Conservation (phyloP, 2,113 vertebrate species). For the Pollachius pollachius region DNA sequence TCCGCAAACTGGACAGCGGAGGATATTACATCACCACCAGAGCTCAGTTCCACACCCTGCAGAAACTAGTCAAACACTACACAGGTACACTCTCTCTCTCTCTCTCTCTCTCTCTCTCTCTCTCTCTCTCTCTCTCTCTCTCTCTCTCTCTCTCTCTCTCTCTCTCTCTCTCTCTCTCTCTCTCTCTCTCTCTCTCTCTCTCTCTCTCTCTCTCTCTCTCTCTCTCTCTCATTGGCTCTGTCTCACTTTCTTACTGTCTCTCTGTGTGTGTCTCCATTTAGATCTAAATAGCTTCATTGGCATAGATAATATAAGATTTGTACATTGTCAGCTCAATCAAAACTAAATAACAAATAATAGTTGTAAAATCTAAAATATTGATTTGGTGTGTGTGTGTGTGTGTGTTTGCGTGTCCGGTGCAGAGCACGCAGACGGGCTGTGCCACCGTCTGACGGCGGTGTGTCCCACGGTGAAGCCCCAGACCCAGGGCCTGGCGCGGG, state of each 20-base stretch:
- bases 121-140: not conserved
- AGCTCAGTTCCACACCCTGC: constrained; percentile 93
- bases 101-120: not conserved
- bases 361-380: no score
- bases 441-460: constrained; percentile 92
- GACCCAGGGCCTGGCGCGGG: constrained; percentile 96
- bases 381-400: not conserved
- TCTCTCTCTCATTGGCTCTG: not conserved
- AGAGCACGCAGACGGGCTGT: constrained; percentile 97
- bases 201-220: not conserved
- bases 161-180: not conserved
- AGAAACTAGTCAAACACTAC: constrained; percentile 97
- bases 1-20: constrained; percentile 96
- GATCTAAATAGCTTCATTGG: no score
- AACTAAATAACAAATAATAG: no score
- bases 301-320: no score
- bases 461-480: constrained; percentile 98
- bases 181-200: constrained; percentile 13
- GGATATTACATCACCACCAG: constrained; percentile 98
- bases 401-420: constrained; percentile 13
- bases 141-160: not conserved
- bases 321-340: no score
- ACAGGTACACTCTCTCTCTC: constrained; percentile 76
- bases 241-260: not conserved
- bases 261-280: no score